A percentile compares a stretch with the other conserved stretches of the same genome.
Evolutionary conservation across 2,797 vertebrate species (phyloP).

Genomic region (Propithecus deckenii): DNA sequence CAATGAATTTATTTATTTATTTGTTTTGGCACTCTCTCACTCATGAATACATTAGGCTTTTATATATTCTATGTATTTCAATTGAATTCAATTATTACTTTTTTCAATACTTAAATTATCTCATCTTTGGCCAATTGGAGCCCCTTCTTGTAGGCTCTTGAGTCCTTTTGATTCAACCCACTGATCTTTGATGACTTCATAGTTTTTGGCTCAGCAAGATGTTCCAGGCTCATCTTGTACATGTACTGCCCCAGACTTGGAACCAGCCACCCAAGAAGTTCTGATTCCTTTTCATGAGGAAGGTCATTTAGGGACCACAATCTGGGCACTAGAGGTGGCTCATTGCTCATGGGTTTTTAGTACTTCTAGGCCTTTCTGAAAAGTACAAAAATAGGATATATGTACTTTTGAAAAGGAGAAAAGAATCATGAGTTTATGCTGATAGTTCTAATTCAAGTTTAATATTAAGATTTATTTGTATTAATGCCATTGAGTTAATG

Average conservation of each 20-base stretch:
- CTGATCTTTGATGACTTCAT: background rate
- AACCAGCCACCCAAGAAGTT: background rate
- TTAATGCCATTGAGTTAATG: slow-evolving; percentile 30
- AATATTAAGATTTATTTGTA: slow-evolving; percentile 19
- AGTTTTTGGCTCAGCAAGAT: background rate
- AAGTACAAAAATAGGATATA: background rate
- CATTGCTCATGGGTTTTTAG: background rate
- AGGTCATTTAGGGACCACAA: background rate
- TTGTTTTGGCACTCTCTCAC: background rate
- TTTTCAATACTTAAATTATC: background rate
- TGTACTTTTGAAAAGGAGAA: background rate
- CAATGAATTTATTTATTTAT: slow-evolving; percentile 4
- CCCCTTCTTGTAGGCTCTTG: background rate
- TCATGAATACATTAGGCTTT: background rate
- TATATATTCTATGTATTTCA: background rate
- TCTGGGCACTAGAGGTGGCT: background rate
- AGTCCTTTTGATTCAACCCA: background rate
- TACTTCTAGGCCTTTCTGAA: slow-evolving; percentile 10
- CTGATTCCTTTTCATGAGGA: background rate
- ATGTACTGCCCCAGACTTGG: background rate
- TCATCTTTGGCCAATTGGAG: background rate
- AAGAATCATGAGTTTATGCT: background rate
- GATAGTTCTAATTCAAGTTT: slow-evolving; percentile 2
- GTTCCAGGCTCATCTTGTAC: background rate
- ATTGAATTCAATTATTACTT: background rate